phyloP scores from a whole-genome alignment of 1,140 invertebrate species.

The Zaprionus vittiger region DNA sequence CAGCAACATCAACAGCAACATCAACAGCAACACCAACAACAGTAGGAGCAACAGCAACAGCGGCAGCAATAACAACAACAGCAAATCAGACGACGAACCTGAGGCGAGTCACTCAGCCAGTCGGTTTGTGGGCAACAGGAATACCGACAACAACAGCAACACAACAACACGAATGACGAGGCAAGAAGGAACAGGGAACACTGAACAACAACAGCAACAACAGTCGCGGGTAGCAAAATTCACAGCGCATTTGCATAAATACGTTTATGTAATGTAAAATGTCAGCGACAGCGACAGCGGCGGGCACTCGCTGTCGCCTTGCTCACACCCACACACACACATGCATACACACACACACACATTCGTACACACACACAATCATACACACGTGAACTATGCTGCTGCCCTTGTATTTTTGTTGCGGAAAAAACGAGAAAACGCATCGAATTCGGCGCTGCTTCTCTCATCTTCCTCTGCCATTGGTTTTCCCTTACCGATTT shows the following conservation, averaged over 20 bases:
- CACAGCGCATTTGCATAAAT: slow-evolving; percentile 78
- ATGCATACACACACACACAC: background rate
- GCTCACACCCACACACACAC: background rate
- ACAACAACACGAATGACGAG: background rate
- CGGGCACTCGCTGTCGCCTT: slow-evolving; percentile 52
- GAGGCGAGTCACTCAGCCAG: slow-evolving; percentile 47
- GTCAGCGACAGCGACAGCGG: slow-evolving; percentile 74
- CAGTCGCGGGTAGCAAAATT: slow-evolving; percentile 65
- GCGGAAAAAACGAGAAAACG: slow-evolving; percentile 47
- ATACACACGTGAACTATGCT: slow-evolving; percentile 2
- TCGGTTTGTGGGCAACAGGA: slow-evolving; percentile 57
- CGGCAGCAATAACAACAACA: slow-evolving; percentile 21
- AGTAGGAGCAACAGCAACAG: background rate
- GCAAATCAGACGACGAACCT: slow-evolving; percentile 8
- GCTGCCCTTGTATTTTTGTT: slow-evolving; percentile 32
- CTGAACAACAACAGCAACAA: slow-evolving; percentile 21
- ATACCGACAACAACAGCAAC: slow-evolving; percentile 27
- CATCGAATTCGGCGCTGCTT: slow-evolving; percentile 43
- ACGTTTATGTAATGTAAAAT: slow-evolving; percentile 81
- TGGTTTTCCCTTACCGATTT: slow-evolving; percentile 4
- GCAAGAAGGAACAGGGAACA: slow-evolving; percentile 15
- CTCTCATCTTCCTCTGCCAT: background rate
- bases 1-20: slow-evolving; percentile 19
- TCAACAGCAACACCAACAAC: slow-evolving; percentile 10
- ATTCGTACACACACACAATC: background rate